Evolutionary conservation across 2,113 vertebrate species (phyloP).

Genomic region (Misgurnus mizolepis): DNA sequence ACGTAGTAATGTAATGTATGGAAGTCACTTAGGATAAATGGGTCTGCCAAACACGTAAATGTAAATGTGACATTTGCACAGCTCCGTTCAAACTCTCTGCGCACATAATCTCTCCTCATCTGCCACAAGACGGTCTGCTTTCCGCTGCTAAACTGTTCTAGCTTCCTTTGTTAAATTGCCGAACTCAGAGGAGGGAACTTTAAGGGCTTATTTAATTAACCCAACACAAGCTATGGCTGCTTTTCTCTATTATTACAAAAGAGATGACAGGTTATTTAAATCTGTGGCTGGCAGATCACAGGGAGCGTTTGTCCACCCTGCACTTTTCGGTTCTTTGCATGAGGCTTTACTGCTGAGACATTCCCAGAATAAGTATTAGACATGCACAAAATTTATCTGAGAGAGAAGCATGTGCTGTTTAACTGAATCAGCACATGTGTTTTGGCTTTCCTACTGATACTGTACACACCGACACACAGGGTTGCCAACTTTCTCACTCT

Average conservation of each 20-base stretch:
- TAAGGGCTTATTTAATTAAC: slow-evolving; percentile 18
- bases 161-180: slow-evolving; percentile 32
- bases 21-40: too few relatives aligned
- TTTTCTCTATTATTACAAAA: slow-evolving; percentile 34
- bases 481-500: too few relatives aligned
- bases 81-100: neutral
- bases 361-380: slow-evolving; percentile 1
- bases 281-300: slow-evolving; percentile 14
- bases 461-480: neutral
- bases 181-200: slow-evolving; percentile 3
- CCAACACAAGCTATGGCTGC: slow-evolving; percentile 10
- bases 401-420: neutral
- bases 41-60: neutral
- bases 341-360: slow-evolving; percentile 13
- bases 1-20: too few relatives aligned
- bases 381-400: slow-evolving; percentile 1
- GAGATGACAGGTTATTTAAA: slow-evolving; percentile 16
- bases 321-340: slow-evolving; percentile 13
- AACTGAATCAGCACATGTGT: neutral
- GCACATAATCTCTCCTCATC: neutral
- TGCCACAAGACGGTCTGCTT: neutral
- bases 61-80: neutral
- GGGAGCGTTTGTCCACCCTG: slow-evolving; percentile 14
- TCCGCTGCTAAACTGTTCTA: slow-evolving; percentile 14
- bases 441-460: neutral